Conservation (phyloP, 2,888 invertebrate genomes). For the Cremastobaeus sp. region DNA sequence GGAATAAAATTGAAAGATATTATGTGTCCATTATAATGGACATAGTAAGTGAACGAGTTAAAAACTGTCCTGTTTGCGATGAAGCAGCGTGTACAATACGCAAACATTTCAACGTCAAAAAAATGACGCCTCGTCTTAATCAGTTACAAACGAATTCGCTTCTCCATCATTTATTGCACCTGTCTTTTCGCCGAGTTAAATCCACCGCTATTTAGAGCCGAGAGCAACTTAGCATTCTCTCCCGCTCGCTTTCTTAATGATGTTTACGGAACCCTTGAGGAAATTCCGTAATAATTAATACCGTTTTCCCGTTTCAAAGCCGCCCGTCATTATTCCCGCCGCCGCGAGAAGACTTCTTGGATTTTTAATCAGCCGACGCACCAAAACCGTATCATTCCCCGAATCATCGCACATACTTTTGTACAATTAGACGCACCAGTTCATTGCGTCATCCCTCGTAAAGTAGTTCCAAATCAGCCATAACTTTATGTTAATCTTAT, state of each 20-base stretch:
- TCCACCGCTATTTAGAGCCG: conserved; percentile 45
- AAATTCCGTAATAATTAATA: conserved; percentile 66
- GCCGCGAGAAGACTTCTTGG: conserved; percentile 53
- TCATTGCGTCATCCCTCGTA: conserved; percentile 28
- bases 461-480: conserved; percentile 29
- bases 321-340: conserved; percentile 63
- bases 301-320: conserved; percentile 62
- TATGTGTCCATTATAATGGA: too few species aligned
- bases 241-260: conserved; percentile 60
- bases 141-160: conserved; percentile 47
- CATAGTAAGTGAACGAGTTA: too few species aligned
- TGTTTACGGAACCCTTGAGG: conserved; percentile 64
- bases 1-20: too few species aligned
- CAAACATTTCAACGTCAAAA: too few species aligned
- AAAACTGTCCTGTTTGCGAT: too few species aligned
- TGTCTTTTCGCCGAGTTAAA: conserved; percentile 47
- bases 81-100: too few species aligned
- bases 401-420: conserved; percentile 40
- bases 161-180: conserved; percentile 50
- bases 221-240: conserved; percentile 46
- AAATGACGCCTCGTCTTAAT: conserved; percentile 30
- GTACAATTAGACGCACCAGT: conserved; percentile 24
- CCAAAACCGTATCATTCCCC: conserved; percentile 36
- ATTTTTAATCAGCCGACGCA: conserved; percentile 65
- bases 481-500: too few species aligned